Evolutionary conservation across 1,140 invertebrate genomes (phyloP).

Genomic region (Papilio xuthus): DNA sequence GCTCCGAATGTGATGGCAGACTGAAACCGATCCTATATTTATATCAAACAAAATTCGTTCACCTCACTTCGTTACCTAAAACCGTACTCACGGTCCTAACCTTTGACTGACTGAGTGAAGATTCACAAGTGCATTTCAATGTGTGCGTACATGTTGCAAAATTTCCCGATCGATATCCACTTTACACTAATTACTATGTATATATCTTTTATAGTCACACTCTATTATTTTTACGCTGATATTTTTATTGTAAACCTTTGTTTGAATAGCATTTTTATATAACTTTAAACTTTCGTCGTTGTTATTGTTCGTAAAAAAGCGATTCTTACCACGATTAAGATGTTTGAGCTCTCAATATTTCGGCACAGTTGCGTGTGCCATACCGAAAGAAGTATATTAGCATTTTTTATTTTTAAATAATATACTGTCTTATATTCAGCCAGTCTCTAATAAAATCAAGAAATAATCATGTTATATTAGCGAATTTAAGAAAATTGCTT

Average conservation of each 20-base stretch:
- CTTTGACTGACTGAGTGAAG: slow-evolving; percentile 71
- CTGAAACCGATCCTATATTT: slow-evolving; percentile 69
- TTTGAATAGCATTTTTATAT: neutral
- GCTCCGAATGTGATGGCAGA: slow-evolving; percentile 58
- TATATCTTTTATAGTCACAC: slow-evolving; percentile 8
- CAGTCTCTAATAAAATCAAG: no score
- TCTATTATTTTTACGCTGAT: neutral
- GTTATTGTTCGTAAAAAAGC: no score
- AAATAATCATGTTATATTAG: neutral
- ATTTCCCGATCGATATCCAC: slow-evolving; percentile 66
- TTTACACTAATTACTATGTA: slow-evolving; percentile 70
- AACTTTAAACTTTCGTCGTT: no score
- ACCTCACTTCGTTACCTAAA: slow-evolving; percentile 60
- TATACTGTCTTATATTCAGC: no score
- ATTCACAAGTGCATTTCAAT: slow-evolving; percentile 47
- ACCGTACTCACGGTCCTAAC: slow-evolving; percentile 67
- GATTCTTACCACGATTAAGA: no score
- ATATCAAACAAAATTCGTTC: slow-evolving; percentile 76
- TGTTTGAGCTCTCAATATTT: no score
- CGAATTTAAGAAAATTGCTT: neutral
- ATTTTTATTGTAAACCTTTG: neutral
- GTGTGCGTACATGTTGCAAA: slow-evolving; percentile 61
- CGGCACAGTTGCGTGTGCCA: no score
- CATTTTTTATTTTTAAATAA: no score
- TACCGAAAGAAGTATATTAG: no score